A percentile compares a stretch with the other conserved stretches of the same genome.
Evolutionary conservation across 2,888 invertebrate genomes (phyloP).

Genomic region (Hermodice carunculata): DNA sequence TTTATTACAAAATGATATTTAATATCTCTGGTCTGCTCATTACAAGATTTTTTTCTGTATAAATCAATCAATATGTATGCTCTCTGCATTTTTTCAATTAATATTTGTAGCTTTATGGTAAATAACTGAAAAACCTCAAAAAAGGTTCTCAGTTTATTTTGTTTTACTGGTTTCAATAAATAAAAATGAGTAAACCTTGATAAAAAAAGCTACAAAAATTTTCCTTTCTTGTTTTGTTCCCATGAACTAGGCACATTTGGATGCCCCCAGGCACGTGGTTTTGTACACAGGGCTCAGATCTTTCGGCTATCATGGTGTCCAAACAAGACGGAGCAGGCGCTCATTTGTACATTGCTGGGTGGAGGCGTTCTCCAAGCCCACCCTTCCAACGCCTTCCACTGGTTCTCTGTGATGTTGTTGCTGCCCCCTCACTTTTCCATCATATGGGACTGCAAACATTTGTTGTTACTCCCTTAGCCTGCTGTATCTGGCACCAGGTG

Average conservation of each 20-base stretch:
- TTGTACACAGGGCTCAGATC: constrained; percentile 15
- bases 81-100: constrained; percentile 7
- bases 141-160: no score
- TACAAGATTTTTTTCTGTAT: constrained; percentile 21
- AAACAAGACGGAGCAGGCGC: no score
- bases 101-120: constrained; percentile 17
- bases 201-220: constrained; percentile 26
- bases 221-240: constrained; percentile 20
- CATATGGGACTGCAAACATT: no score
- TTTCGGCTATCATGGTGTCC: no score
- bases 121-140: constrained; percentile 17
- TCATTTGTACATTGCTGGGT: no score
- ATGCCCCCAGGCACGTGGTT: background rate
- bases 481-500: no score
- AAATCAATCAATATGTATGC: constrained; percentile 23
- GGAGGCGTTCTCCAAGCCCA: no score
- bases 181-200: constrained; percentile 26
- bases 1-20: constrained; percentile 28
- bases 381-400: no score
- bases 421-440: no score
- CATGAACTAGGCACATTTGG: constrained; percentile 24
- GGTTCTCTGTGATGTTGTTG: no score
- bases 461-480: no score
- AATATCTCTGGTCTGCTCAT: constrained; percentile 24
- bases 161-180: constrained; percentile 19